These are phyloP conservation scores for Staurois parvus DNA, from an alignment of 2,797 vertebrate genomes.

Conservation along the genomic window DNA sequence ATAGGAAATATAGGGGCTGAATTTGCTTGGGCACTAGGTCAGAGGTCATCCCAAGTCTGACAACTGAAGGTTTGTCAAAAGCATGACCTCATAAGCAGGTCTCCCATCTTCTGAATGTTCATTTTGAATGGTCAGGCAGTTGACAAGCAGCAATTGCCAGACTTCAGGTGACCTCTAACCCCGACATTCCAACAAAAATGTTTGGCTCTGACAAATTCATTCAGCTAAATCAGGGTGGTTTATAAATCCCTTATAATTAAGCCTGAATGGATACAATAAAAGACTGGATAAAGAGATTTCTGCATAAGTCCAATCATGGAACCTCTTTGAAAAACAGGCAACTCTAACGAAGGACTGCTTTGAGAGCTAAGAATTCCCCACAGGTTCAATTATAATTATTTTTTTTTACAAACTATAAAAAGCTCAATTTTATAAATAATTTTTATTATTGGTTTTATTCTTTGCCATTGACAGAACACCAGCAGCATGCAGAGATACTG, in stretches of 20 bases:
- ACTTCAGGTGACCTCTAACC: background rate
- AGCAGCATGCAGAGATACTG: too few relatives aligned
- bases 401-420: background rate
- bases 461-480: too few relatives aligned
- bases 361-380: background rate
- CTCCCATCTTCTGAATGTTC: too few relatives aligned
- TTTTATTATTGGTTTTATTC: background rate
- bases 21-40: background rate
- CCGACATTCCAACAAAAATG: too few relatives aligned
- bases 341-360: background rate
- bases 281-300: too few relatives aligned
- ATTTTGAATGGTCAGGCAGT: too few relatives aligned
- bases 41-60: background rate
- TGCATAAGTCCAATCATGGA: background rate
- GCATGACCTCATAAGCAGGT: too few relatives aligned
- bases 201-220: too few relatives aligned
- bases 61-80: background rate
- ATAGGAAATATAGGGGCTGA: background rate
- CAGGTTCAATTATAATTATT: too few relatives aligned
- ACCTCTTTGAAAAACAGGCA: background rate
- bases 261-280: too few relatives aligned
- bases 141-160: background rate
- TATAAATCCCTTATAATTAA: too few relatives aligned
- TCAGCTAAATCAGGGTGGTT: too few relatives aligned
- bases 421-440: background rate